Base-by-base conservation (phyloP, 2,797 vertebrate species). In the Emys orbicularis region DNA sequence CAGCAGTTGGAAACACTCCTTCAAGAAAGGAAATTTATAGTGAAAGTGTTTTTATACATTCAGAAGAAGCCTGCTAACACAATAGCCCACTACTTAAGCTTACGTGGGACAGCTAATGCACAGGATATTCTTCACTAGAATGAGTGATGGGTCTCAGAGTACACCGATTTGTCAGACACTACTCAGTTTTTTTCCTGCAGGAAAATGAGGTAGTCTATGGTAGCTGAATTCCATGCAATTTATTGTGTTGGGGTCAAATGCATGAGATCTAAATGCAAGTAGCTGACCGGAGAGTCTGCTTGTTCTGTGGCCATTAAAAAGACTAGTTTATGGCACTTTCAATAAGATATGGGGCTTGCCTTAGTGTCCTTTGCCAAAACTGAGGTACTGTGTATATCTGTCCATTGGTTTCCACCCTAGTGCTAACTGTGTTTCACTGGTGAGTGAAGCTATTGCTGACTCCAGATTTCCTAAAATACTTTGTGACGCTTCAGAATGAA, bases 381-480 rank as follows among this genome's bases (percentile, higher is more conserved):
- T 34, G 59, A 65, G n/a, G 59, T n/a, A 65, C 12, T 65, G 34
- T 59, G 57, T n/a, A n/a, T 59, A 52, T 0, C 0, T 3, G 61
- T 85, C 88, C 37, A 13, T 7, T 82, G 52, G 29, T 92, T 82
- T 80, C 84, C 49, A 52, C 16, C 19, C 44, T 74, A 29, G 76
- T 34, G 5, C 74, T 27, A 80, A 13, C 19, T 93, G 83, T 86
- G 57, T 50, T 90, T 86, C 41, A 87, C 53, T 57, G 47, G 81
- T 2, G 8, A 59, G 0, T 72, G 12, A 59, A 87, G 41, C 54
- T 89, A 92, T 0, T 1, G 31, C 90, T 59, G 94, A 94, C 92
- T 88, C 49, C n/a, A 85, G 83, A 61, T 8, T 1, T 5, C 18
- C 84, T 89, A 76, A 97, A 87, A 89, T 27, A 54, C 23, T 81